Base-by-base conservation (phyloP, 2,113 vertebrate genomes). In the Otis tarda region DNA sequence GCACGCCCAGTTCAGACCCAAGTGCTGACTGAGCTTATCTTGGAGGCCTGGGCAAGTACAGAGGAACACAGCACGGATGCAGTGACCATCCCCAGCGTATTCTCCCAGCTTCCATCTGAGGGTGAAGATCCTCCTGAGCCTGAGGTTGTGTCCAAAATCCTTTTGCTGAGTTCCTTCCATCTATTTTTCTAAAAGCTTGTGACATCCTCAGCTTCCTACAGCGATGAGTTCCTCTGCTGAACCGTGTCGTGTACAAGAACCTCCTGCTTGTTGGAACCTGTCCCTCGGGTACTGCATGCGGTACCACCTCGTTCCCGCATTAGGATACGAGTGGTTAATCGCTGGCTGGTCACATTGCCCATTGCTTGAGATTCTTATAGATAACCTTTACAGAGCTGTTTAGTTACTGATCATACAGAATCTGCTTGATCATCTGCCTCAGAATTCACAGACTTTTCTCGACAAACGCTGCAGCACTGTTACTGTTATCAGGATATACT, bases 21-120 rank as follows among this genome's bases (percentile, higher is more conserved):
- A 23, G 27, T 1, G 37, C 52, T 60, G 60, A 22, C 43, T 50
- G 12, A 50, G 60, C 69, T 43, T 22, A 11, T n/a, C 35, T 14
- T 21, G 50, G 41, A 57, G 41, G 43, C 67, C 50, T 5, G 21
- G 76, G 31, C 33, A 56, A 1, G 14, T 8, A 8, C 1, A 2
- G 0, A 13, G 64, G 65, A 45, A 28, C 35, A 14, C 28, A 10
- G 74, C 1, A 14, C 65, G 37, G 75, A 18, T 2, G 16, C 0
- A 14, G 59, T 1, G 13, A 30, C 39, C n/a, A 12, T 6, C 33
- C 74, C 59, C 52, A 45, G 1, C 4, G 10, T 1, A 17, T 21
- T 28, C 6, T 8, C 74, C 67, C 67, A 25, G n/a, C 49, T 61
- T n/a, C 56, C 10, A 56, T 9, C 28, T 4, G 19, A 37, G 53